Evolutionary conservation across 2,888 invertebrate species (phyloP).

Genomic region (Caenorhabditis macrosperma): DNA sequence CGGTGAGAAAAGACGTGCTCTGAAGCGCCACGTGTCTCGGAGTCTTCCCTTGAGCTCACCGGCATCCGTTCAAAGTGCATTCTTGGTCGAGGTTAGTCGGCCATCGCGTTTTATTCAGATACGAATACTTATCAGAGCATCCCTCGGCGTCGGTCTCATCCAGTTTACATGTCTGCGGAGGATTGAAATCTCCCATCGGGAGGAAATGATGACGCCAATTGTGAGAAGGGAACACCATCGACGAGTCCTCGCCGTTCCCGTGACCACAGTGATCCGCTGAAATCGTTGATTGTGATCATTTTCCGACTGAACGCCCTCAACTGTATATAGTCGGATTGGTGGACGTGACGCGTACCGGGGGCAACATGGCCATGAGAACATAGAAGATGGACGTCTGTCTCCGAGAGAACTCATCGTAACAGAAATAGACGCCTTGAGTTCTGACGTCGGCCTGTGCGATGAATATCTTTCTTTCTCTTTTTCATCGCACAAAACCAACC

Average conservation of each 20-base stretch:
- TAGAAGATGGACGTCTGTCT: conserved; percentile 56
- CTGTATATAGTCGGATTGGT: conserved; percentile 18
- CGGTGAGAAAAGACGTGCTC: conserved; percentile 36
- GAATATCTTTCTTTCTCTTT: neutral
- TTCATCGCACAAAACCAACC: conserved; percentile 14
- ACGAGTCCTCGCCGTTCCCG: conserved; percentile 6
- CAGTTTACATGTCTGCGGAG: conserved; percentile 38
- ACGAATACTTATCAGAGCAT: conserved; percentile 19
- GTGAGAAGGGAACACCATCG: conserved; percentile 49
- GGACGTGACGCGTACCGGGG: conserved; percentile 47
- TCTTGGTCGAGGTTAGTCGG: conserved; percentile 33
- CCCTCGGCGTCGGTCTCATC: conserved; percentile 11
- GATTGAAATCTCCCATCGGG: conserved; percentile 55
- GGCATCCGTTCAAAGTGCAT: conserved; percentile 39
- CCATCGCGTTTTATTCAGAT: conserved; percentile 26
- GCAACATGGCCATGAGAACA: conserved; percentile 62
- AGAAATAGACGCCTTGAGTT: conserved; percentile 66
- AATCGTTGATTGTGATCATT: conserved; percentile 1
- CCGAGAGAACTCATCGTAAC: conserved; percentile 61
- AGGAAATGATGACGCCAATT: conserved; percentile 65
- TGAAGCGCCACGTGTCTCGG: neutral
- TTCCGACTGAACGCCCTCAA: neutral
- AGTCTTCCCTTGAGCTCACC: neutral
- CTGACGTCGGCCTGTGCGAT: conserved; percentile 56
- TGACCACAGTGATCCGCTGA: conserved; percentile 46